Conservation (phyloP, 2,797 vertebrate species). For the Rallus crepitans region DNA sequence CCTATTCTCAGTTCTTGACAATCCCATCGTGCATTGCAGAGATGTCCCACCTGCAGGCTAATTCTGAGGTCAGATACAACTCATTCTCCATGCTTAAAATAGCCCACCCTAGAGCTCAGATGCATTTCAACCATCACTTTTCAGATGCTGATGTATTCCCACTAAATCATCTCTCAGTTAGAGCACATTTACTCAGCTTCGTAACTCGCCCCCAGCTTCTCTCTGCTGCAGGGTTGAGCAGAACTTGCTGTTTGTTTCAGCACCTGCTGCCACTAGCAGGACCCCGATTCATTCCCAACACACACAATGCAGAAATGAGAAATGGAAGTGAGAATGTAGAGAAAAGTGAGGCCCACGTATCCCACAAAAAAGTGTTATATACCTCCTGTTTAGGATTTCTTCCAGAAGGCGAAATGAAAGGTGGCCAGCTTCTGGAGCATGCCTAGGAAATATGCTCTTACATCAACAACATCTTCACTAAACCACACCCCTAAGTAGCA, state of each 20-base stretch:
- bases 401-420: background rate
- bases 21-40: background rate
- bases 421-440: background rate
- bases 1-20: background rate
- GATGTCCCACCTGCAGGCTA: background rate
- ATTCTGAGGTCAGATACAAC: slow-evolving; percentile 19
- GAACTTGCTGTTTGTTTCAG: background rate
- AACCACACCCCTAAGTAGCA: background rate
- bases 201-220: background rate
- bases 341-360: background rate
- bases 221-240: background rate
- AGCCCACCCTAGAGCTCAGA: background rate
- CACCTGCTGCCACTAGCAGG: background rate
- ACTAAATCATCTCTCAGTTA: background rate
- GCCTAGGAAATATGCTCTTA: background rate
- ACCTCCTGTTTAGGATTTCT: background rate
- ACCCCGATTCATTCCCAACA: background rate
- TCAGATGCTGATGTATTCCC: background rate
- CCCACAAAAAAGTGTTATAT: background rate
- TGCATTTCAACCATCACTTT: background rate
- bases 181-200: background rate
- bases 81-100: slow-evolving; percentile 21
- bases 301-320: background rate
- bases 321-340: background rate
- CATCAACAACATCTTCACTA: background rate